Evolutionary conservation across 2,113 vertebrate species (phyloP), one percentile per base, ranked within the genome.

Genomic region (Vimba vimba): DNA sequence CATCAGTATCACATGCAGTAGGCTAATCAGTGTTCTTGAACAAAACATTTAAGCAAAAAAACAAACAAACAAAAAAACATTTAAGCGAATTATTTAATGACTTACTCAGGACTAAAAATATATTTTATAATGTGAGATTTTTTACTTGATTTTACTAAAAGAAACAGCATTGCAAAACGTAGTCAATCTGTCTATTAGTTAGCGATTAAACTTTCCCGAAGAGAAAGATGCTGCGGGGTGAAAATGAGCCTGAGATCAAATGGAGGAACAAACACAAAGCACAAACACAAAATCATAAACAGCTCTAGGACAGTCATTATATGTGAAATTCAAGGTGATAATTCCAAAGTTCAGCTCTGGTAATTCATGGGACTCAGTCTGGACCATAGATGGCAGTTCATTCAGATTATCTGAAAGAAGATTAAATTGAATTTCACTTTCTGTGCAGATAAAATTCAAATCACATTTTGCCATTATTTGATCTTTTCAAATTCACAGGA

Each of bases 371-470:
- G 59, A 45, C 33, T 66, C 73, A 71, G 55, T 71, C 69, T 71
- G 52, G 84, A 47, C 33, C 60, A 47, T 73, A 64, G 52, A 79
- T 69, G 83, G 21, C 15, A 23, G 17, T 71, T 68, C 57, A 62
- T 83, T 86, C 66, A 85, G 60, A 62, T 57, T 47, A 52, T 86
- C 19, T 73, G 15, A 84, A 84, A 84, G 71, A 45, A 86, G 57
- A 84, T 86, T 82, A 50, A 84, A 88, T 86, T 86, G 52, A 86
- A 83, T 76, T 77, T 82, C 36, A 86, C 47, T 8, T 74, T 59
- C 77, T 57, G n/a, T 50, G 7, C 15, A 69, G 62, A 87, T 85
- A 84, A 23, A 55, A 86, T 82, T 88, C 69, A 83, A 80, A 84
- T 69, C 25, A 21, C 69, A 81, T 84, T 81, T 81, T 60, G 7